Percentiles rank a stretch among this genome's conserved stretches.
Conservation (phyloP, 2,113 vertebrate genomes). For the Malurus elegans region DNA sequence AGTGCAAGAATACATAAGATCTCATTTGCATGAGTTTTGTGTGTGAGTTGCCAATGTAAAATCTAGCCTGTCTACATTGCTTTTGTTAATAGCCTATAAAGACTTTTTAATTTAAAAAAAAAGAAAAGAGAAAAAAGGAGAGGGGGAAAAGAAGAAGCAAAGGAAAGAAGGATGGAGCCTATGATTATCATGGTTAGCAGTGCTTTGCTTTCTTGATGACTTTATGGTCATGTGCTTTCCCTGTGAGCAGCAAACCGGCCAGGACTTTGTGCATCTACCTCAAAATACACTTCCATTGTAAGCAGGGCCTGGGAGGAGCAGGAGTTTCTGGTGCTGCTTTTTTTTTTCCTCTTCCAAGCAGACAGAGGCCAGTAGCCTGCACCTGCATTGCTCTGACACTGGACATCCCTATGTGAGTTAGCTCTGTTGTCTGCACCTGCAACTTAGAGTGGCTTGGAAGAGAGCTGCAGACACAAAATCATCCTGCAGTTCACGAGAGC, state of each 20-base stretch:
- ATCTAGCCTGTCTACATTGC: not conserved
- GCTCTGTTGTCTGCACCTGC: not conserved
- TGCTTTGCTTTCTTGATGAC: not conserved
- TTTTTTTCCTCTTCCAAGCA: not conserved
- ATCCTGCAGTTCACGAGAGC: accelerated
- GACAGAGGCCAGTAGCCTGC: not conserved
- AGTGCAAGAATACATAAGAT: not conserved
- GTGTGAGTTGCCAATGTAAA: not conserved
- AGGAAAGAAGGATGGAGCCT: not conserved
- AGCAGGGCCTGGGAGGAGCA: not conserved
- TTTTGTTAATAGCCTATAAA: not conserved
- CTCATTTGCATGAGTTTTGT: not conserved
- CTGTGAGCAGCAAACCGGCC: not conserved
- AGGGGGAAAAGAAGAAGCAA: not conserved
- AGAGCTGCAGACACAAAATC: not conserved
- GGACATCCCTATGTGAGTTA: not conserved
- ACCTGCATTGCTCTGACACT: not conserved
- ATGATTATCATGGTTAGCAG: not conserved
- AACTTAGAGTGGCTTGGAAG: not conserved
- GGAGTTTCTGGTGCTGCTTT: not conserved
- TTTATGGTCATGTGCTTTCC: accelerated
- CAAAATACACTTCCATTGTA: not conserved
- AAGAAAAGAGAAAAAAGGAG: not conserved
- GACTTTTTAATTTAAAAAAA: not conserved
- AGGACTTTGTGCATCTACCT: not conserved